Percentiles rank a stretch among this genome's conserved stretches.
These are phyloP conservation scores for Ageneiosus marmoratus DNA, from an alignment of 2,113 vertebrate genomes.

Conservation along the genomic window DNA sequence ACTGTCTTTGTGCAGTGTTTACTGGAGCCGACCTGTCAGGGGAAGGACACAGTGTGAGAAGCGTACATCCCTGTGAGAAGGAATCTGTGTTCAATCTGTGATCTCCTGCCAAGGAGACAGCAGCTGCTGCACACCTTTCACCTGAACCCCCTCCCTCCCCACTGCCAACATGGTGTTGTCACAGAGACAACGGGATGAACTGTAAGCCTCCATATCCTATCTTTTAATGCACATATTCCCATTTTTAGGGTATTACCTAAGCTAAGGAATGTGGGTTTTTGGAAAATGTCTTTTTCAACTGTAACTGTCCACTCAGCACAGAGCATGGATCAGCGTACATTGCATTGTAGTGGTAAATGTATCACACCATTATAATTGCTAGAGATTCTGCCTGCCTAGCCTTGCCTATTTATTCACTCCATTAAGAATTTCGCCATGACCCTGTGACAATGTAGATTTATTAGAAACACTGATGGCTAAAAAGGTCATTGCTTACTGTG, in stretches of 20 bases:
- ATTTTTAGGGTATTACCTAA: background rate
- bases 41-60: slow-evolving; percentile 66
- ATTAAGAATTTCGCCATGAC: background rate
- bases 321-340: background rate
- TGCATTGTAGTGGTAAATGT: background rate
- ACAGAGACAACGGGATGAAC: slow-evolving; percentile 98
- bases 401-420: background rate
- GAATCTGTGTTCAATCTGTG: slow-evolving; percentile 56
- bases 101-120: slow-evolving; percentile 69
- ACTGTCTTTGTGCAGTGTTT: slow-evolving; percentile 71
- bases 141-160: slow-evolving; percentile 68
- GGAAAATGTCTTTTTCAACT: too few species aligned
- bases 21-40: slow-evolving; percentile 65
- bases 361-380: background rate
- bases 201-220: slow-evolving; percentile 74
- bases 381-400: background rate
- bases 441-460: background rate
- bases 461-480: background rate
- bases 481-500: background rate
- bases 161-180: slow-evolving; percentile 94
- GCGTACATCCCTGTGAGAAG: slow-evolving; percentile 73
- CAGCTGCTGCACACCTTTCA: slow-evolving; percentile 72
- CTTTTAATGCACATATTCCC: background rate
- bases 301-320: background rate
- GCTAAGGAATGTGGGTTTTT: slow-evolving; percentile 6